Evolutionary conservation across 2,797 vertebrate species (phyloP), one percentile per base, ranked within the genome.

Genomic region (Mormyrus hasselquistii): DNA sequence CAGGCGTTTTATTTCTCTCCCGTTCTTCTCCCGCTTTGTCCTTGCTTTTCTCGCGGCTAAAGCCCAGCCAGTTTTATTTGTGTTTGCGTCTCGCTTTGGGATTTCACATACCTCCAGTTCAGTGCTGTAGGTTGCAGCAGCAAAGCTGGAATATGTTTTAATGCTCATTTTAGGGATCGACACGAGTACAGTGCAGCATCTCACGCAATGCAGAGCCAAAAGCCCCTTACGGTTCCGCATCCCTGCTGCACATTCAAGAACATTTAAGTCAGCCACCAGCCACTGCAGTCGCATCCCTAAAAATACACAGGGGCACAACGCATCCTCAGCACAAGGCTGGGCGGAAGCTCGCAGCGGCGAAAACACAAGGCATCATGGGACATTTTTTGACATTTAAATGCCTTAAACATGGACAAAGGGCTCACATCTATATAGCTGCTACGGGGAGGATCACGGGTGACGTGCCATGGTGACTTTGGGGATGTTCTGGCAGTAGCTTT

Each of bases 1-100:
- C 52, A 89, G 89, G 83, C 53, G 73, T 86, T 88, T 76, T 44
- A 53, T 57, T 89, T 38, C 52, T 41, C n/a, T 69, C 87, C 57
- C 22, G 55, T 59, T 16, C 53, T 41, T 89, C 53, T 29, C 22
- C 53, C n/a, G 49, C 19, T 16, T 50, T n/a, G 19, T 62, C 8
- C 14, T 6, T 38, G 29, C 22, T 34, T 34, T 84, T 44, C 12
- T 8, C 9, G 10, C 57, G 65, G 41, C 47, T 50, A 8, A 25
- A 84, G 41, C 41, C 1, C 76, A 50, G 14, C n/a, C 79, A 22
- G 53, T 57, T 79, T 85, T 44, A 44, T 57, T 62, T 65, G 53
- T 47, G 41, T 50, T 49, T 50, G 79, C 25, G 41, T 50, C 41
- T 22, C 41, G 7, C 12, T 12, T 85, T 49, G 41, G 50, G 76